Base-by-base conservation (phyloP, 2,888 invertebrate species). In the Harpagoxenus sublaevis region DNA sequence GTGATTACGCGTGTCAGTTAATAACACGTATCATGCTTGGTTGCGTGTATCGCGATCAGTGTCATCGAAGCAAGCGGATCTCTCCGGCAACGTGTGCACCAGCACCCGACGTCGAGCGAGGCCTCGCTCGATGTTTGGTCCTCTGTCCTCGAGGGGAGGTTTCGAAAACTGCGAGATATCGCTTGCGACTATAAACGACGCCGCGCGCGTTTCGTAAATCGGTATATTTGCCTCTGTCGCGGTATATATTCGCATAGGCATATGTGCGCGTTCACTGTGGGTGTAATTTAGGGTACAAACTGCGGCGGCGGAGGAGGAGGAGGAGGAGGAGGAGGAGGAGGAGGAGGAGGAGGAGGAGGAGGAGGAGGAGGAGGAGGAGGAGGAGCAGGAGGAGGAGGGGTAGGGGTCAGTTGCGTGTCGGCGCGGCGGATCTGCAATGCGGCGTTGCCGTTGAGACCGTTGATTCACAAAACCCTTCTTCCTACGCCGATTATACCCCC, bases 361-460 rank as follows among this genome's bases (percentile, higher is more conserved):
- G 90, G 90, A 1, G 45, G 42, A 8, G 23, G 9, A 0, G 35
- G 35, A 0, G 35, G 15, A 15, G 48, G 18, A 18, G 5, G 51
- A 5, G 18, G 51, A 6, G 6, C 12, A 18, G 51, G 51, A 3
- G n/a, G n/a, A 5, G n/a, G 23, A 23, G 65, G 3, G 42, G 6
- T 42, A n/a, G 28, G 42, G 48, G 91, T 91, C 91, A 91, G 92
- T 91, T 90, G 91, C 93, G 92, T 93, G 94, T 93, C 93, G 94
- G 93, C 93, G 92, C 92, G 92, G 77, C 91, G 92, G 93, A 94
- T 94, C 94, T 93, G 94, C 94, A 95, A 94, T 95, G 94, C 94
- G 94, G 94, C 93, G 94, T 93, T 94, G 93, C 94, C 94, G 92
- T 89, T 89, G 88, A 92, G 87, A 92, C 91, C 89, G 92, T 92